Conservation (phyloP, 53 echinoderm and acorn worm genomes). For the Mesocentrotus franciscanus region DNA sequence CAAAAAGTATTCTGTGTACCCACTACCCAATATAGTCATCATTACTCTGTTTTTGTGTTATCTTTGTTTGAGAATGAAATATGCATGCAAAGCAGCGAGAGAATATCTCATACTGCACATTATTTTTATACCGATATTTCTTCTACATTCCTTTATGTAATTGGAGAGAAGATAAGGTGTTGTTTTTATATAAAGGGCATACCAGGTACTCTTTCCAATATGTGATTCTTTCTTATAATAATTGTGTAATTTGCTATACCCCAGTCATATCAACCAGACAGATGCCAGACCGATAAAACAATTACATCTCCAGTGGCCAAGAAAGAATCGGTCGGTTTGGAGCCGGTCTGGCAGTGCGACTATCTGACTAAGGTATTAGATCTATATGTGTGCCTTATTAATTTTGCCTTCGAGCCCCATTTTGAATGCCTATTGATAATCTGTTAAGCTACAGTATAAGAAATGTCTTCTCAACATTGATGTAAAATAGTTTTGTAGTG, state of each 20-base stretch:
- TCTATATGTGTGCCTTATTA: neutral
- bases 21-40: neutral
- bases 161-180: neutral
- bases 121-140: slow-evolving; percentile 30
- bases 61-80: neutral
- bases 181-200: neutral
- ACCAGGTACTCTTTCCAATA: neutral
- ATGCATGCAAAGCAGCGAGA: neutral
- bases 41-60: neutral
- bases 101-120: neutral
- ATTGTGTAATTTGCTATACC: neutral
- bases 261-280: too few relatives aligned
- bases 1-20: neutral
- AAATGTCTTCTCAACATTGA: slow-evolving; percentile 2
- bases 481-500: slow-evolving; percentile 39
- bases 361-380: neutral
- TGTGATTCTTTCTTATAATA: neutral
- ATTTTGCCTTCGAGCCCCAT: neutral
- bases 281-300: too few relatives aligned
- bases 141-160: slow-evolving; percentile 22
- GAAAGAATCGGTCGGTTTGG: too few relatives aligned
- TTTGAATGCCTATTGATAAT: neutral
- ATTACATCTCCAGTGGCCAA: too few relatives aligned
- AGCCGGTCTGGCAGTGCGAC: too few relatives aligned
- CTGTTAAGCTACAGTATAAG: too few relatives aligned